Percentiles rank a stretch among this genome's conserved stretches.
phyloP scores from a whole-genome alignment of 2,113 vertebrate species.

The human (Homo sapiens) region GRCh38 chr5:24361001-24361500 shows the following conservation, averaged over 20 bases:
- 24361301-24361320: background rate
- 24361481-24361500: background rate
- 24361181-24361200: no score
- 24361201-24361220: background rate
- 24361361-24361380: background rate
- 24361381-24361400: background rate
- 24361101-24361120: no score
- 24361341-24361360: background rate
- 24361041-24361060: no score
- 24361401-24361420: background rate
- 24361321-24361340: background rate
- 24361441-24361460: background rate
- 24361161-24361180: no score
- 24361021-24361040: no score
- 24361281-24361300: background rate
- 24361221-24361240: background rate
- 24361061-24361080: no score
- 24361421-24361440: background rate
- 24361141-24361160: no score
- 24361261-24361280: background rate
- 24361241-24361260: no score
- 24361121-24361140: no score
- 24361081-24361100: no score
- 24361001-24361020: no score
- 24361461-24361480: background rate